phyloP scores from a whole-genome alignment of 2,113 vertebrate species.

The Centrocercus urophasianus region DNA sequence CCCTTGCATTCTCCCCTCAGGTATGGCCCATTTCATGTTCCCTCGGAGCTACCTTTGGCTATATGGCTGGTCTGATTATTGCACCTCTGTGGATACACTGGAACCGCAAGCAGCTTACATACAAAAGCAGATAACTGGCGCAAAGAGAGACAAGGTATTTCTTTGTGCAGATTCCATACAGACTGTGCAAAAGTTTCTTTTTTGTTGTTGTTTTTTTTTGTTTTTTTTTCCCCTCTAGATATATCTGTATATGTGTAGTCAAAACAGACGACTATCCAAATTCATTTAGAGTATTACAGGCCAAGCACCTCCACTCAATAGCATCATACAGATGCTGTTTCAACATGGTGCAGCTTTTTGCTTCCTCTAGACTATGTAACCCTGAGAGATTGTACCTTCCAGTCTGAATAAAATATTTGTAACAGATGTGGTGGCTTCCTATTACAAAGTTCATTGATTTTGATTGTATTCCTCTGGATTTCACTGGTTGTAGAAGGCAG shows the following conservation, averaged over 20 bases:
- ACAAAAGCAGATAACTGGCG: conserved; percentile 91
- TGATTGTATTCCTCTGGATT: conserved; percentile 66
- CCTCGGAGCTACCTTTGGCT: conserved; percentile 90
- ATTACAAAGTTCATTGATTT: conserved; percentile 52
- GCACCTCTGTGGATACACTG: conserved; percentile 95
- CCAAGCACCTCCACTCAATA: conserved; percentile 70
- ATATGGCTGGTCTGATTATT: conserved; percentile 86
- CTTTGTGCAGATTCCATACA: conserved; percentile 78
- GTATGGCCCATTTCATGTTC: conserved; percentile 98
- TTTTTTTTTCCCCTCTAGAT: background rate
- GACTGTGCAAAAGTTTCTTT: conserved; percentile 73
- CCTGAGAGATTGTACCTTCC: conserved; percentile 85
- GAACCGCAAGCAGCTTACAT: conserved; percentile 94
- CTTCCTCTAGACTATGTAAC: conserved; percentile 81
- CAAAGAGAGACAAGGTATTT: conserved; percentile 74
- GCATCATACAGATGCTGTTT: conserved; percentile 59
- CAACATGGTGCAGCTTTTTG: conserved; percentile 74
- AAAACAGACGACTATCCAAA: conserved; percentile 61
- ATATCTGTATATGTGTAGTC: conserved; percentile 21
- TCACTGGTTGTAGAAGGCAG: conserved; percentile 74
- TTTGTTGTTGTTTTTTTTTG: background rate
- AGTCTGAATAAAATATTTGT: conserved; percentile 82
- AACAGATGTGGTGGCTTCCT: conserved; percentile 74
- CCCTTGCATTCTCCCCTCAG: conserved; percentile 73
- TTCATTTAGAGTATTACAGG: conserved; percentile 39